Evolutionary conservation across 2,113 vertebrate genomes (phyloP), one percentile per base, ranked within the genome.

Genomic region (Melanocharis versteri): DNA sequence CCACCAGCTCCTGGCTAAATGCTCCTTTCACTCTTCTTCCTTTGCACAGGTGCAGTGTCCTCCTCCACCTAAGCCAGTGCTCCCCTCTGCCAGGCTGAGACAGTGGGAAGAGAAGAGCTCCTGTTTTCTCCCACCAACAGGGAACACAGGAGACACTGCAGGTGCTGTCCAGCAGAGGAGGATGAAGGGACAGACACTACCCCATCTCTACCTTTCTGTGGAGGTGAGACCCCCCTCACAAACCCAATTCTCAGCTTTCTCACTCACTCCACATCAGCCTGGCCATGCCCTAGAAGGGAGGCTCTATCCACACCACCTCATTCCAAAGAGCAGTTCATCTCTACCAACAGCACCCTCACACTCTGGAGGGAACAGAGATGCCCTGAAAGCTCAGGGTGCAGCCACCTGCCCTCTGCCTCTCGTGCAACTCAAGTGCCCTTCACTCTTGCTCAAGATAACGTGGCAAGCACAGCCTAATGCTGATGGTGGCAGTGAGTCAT

Each of bases 111-210:
- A 64, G 45, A 31, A 56, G 40, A 83, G 69, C 27, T 89, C 45
- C 23, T 2, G 0, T 22, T 57, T 51, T 40, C 17, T 58, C 22
- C 26, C 6, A 4, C 26, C 24, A 42, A 0, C 6, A 65, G 37
- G 58, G n/a, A 69, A 56, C 51, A 47, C 42, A 31, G 45, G 68
- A 75, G 60, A 53, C 6, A 10, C 69, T 72, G 48, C 3, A 54
- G 51, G 11, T 75, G 45, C 53, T 39, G 26, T 60, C 60, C 33
- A n/a, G n/a, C 28, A 92, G 8, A 65, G 39, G 33, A 81, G 11
- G 33, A 57, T 2, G 4, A 77, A 71, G 35, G 30, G 39, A 26
- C 16, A 54, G 51, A 51, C 6, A 2, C 18, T 15, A 28, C 9
- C 7, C 20, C 15, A 8, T 31, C 70, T 56, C 39, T 11, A 28